phyloP scores from a whole-genome alignment of 2,113 vertebrate genomes.

The Rhinoderma darwinii region DNA sequence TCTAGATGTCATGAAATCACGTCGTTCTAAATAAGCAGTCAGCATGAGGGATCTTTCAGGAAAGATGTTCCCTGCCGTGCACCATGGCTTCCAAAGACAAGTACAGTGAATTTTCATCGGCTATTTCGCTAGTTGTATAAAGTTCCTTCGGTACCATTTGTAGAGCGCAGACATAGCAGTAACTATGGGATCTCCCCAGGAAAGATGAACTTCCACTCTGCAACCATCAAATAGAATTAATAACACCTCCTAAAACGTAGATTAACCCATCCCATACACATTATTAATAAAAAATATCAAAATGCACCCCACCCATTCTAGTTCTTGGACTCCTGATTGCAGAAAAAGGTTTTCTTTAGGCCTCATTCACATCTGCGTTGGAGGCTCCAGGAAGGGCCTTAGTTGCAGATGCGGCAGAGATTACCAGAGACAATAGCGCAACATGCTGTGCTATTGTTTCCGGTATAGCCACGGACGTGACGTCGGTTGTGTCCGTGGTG shows the following conservation, averaged over 20 bases:
- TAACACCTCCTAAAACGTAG: not conserved
- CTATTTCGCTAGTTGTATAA: not conserved
- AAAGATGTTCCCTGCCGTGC: constrained; percentile 1
- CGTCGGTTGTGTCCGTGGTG: too few species aligned
- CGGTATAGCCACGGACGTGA: too few species aligned
- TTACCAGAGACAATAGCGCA: too few species aligned
- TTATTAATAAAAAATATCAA: too few species aligned
- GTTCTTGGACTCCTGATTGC: too few species aligned
- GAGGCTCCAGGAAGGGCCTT: too few species aligned
- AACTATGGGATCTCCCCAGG: not conserved
- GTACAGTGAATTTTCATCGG: not conserved
- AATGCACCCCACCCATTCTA: too few species aligned
- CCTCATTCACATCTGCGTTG: too few species aligned
- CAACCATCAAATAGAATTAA: not conserved
- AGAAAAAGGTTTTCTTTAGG: too few species aligned
- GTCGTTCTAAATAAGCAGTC: constrained; percentile 19
- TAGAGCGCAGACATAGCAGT: not conserved
- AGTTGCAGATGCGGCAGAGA: too few species aligned
- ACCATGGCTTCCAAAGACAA: not conserved
- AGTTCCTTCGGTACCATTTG: not conserved
- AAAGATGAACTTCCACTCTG: not conserved
- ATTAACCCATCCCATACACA: too few species aligned
- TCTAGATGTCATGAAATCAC: not conserved
- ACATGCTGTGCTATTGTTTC: too few species aligned
- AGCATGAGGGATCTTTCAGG: not conserved